Conservation (phyloP, 2,888 invertebrate species). For the Hypercompe scribonia region DNA sequence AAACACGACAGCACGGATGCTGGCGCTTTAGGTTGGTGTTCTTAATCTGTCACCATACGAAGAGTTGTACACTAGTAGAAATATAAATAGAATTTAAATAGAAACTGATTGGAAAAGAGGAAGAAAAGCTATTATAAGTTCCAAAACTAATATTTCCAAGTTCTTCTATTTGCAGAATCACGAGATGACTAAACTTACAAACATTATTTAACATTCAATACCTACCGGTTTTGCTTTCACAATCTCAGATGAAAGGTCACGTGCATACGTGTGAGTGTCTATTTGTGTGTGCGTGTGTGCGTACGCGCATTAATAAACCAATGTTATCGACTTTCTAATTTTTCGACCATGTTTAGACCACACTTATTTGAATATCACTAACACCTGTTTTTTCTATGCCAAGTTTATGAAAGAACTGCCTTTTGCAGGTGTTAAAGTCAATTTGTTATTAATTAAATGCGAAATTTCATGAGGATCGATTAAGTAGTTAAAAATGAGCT, state of each 20-base stretch:
- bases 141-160: not conserved
- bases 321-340: conserved; percentile 77
- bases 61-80: too few relatives aligned
- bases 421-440: not conserved
- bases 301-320: conserved; percentile 54
- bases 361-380: conserved; percentile 43
- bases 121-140: too few relatives aligned
- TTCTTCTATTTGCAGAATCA: not conserved
- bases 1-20: too few relatives aligned
- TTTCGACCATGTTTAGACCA: conserved; percentile 57
- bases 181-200: conserved; percentile 9
- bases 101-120: not conserved
- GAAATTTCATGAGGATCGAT: not conserved
- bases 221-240: conserved; percentile 68
- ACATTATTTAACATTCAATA: conserved; percentile 40
- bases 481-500: not conserved
- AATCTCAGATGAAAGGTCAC: conserved; percentile 75
- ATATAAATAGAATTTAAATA: too few relatives aligned
- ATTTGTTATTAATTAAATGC: conserved; percentile 13
- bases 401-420: conserved; percentile 29
- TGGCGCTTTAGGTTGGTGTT: too few relatives aligned
- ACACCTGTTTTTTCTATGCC: conserved; percentile 44
- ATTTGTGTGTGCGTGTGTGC: conserved; percentile 32
- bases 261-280: conserved; percentile 52
- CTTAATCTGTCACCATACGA: too few relatives aligned